Evolutionary conservation across 2,888 invertebrate species (phyloP), one percentile per base, ranked within the genome.

Genomic region (Lacanobia oleracea): DNA sequence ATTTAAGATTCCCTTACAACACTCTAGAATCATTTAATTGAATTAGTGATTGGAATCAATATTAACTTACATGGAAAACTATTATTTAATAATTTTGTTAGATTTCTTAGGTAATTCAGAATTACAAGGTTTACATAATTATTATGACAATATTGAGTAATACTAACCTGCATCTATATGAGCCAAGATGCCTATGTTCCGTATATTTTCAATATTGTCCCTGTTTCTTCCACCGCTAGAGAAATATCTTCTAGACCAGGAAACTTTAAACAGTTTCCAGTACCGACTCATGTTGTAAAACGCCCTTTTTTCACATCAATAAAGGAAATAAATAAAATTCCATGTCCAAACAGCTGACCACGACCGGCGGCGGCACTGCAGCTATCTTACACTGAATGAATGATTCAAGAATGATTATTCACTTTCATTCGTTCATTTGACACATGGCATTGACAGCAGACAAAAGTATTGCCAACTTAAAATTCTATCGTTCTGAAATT

Each of bases 141-240:
- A 6, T 51, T 45, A 6, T 51, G 40, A 23, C 14, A 67, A 60
- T 43, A 43, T 72, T 48, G 48, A 63, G 54, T 65, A 54, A 76
- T 77, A 68, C 90, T 91, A 95, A 97, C 98, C 98, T 93, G 99
- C 99, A 97, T 99, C 99, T 81, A 99, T 99, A 89, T 99, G 99
- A 18, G 99, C 99, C 91, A 99, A 96, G 82, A 99, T 98, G 18
- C 99, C 99, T 87, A 99, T 98, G 92, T 99, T 99, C 75, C 99
- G 96, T 75, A 98, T 97, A 87, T 96, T 96, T 77, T 95, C 92
- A 7, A 93, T 88, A 53, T 81, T 84, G 23, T 75, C 86, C 75
- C 84, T 85, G 50, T 85, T 85, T 23, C 83, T 88, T 5, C 86
- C 86, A 53, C 76, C 73, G 50, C 80, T 88, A 27, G 89, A 90